Evolutionary conservation across 2,888 invertebrate genomes (phyloP), one percentile per base, ranked within the genome.

Genomic region (Nymphalis polychloros): DNA sequence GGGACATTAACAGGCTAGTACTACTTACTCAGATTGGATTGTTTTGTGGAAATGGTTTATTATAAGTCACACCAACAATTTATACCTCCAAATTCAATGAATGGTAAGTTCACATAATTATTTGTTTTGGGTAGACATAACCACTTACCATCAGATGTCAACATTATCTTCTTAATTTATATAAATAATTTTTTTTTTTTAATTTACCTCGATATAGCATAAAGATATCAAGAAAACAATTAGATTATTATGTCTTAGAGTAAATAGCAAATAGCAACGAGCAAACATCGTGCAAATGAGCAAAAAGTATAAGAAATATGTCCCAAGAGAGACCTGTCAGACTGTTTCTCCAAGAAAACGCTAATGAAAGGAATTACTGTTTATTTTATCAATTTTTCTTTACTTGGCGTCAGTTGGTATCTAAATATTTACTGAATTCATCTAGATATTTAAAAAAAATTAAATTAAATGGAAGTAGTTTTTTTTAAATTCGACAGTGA

Each of bases 321-420:
- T 63, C 64, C 35, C 55, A 49, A 63, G 59, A 63, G 65, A 31
- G 50, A 48, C 48, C 49, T 35, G 65, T 59, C 41, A 61, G 63
- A 27, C 50, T 57, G 57, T 64, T 63, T 61, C 59, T 19, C 35
- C 19, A 13, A 57, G 65, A 68, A 60, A 70, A 65, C 72, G 50
- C 73, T 70, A 73, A 72, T 73, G 73, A 73, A 72, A 73, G 70
- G 70, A 72, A 73, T 70, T 72, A 68, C 70, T 50, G 48, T 68
- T 59, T 66, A 31, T 63, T 65, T 72, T 41, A 41, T n/a, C 66
- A 63, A 63, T 64, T 68, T 68, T 68, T 65, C 65, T 55, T 60
- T 52, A 41, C 59, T 49, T 31, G 63, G 59, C 65, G 59, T 63
- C 64, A 61, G 35, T 17, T 55, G 64, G 10, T 23, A 48, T 27